Percentiles rank a stretch among this genome's conserved stretches.
Conservation (phyloP, 2,797 vertebrate genomes). For the Hafferia zeledoni region DNA sequence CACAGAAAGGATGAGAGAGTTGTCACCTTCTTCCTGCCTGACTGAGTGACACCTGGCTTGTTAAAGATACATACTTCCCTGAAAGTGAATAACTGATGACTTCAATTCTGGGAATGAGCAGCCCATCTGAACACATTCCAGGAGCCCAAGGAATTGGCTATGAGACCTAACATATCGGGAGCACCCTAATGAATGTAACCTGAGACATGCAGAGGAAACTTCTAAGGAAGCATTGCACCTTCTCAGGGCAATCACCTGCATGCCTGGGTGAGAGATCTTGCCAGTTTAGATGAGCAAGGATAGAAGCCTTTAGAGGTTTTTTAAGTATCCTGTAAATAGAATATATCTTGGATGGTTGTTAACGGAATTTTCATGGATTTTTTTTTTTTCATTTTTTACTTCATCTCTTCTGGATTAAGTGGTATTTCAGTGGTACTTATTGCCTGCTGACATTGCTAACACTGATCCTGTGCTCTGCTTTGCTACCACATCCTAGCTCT, state of each 20-base stretch:
- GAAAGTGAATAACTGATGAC: not conserved
- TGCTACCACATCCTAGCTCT: not conserved
- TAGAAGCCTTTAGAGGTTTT: not conserved
- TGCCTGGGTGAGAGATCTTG: not conserved
- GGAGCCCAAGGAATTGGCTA: not conserved
- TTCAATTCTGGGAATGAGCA: not conserved
- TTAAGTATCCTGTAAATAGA: not conserved
- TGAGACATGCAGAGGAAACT: not conserved
- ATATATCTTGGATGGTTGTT: not conserved
- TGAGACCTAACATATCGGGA: not conserved
- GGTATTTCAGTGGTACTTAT: not conserved
- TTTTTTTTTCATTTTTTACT: not conserved
- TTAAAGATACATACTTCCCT: not conserved
- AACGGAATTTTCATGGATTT: not conserved
- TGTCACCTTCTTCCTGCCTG: not conserved
- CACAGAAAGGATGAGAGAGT: not conserved
- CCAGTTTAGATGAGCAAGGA: not conserved
- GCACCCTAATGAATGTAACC: not conserved
- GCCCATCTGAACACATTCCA: not conserved
- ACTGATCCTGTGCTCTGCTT: not conserved
- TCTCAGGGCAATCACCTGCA: not conserved
- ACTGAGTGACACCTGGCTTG: not conserved
- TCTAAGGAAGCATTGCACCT: not conserved
- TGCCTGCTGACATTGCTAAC: not conserved
- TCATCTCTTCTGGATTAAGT: not conserved